These are phyloP conservation scores for Enteromius afrohamiltoni DNA, from an alignment of 2,797 vertebrate species.

Conservation along the genomic window DNA sequence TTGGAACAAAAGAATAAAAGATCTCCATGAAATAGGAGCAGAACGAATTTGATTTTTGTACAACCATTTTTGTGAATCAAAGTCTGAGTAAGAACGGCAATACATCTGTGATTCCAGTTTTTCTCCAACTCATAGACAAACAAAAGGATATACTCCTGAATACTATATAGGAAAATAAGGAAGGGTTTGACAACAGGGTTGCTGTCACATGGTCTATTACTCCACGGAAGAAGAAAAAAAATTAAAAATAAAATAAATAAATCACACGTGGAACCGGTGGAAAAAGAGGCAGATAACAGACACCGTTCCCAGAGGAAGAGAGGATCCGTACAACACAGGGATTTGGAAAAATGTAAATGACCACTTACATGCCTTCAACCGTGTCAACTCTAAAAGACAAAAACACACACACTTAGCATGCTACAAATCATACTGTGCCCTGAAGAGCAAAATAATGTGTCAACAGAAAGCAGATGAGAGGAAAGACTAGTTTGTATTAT, in stretches of 20 bases:
- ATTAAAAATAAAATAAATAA: neutral
- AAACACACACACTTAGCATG: slow-evolving; percentile 86
- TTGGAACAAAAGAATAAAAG: neutral
- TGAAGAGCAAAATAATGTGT: slow-evolving; percentile 68
- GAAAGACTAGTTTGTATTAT: neutral
- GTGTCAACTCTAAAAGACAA: slow-evolving; percentile 92
- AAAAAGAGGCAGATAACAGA: slow-evolving; percentile 12
- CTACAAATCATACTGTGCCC: slow-evolving; percentile 76
- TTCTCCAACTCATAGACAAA: neutral
- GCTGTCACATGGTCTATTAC: neutral
- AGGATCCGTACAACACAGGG: slow-evolving; percentile 28
- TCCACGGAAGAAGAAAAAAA: neutral
- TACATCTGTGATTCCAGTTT: neutral
- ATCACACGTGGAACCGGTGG: slow-evolving; percentile 3
- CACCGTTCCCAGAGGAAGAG: slow-evolving; percentile 47
- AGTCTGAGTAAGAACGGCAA: neutral
- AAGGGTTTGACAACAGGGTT: neutral
- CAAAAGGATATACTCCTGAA: neutral
- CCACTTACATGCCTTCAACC: slow-evolving; percentile 96
- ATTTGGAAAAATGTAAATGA: slow-evolving; percentile 62
- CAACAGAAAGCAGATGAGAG: slow-evolving; percentile 32
- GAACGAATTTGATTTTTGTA: neutral
- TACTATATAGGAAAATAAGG: neutral
- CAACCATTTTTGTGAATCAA: neutral
- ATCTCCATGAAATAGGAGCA: neutral